Base-by-base conservation (phyloP, 1,140 invertebrate genomes). In the Akabosia matsudoensis region DNA sequence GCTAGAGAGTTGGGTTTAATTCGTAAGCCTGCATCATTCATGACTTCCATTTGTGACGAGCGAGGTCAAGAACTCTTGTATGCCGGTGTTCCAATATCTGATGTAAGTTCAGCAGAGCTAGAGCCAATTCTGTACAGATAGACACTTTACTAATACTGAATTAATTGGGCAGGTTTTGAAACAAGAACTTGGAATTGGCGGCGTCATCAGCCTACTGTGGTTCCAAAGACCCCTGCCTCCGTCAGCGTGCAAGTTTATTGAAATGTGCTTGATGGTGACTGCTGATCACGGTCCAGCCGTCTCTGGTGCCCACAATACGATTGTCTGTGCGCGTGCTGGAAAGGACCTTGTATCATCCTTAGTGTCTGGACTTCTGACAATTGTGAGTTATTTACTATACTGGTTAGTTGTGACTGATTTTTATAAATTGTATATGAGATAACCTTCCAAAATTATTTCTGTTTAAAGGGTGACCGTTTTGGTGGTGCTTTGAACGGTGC, bases 261-360 rank as follows among this genome's bases (percentile, higher is more conserved):
- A 99, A 88, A 98, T 99, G 94, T 97, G 97, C 83, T 86, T 99
- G 33, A 98, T 99, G 91, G 93, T 99, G 33, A 99, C 98, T 0
- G 98, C 98, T 70, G 98, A 99, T 87, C 98, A 99, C 85, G 98
- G 97, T 30, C 97, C 98, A 0, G 98, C 97, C 14, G 98, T 99
- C 0, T 97, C 95, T 10, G 98, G 97, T 22, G 97, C 97, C 0
- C 97, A 99, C 84, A 99, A 99, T 85, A 99, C 97, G 18, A 99
- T 99, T 85, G 98, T 99, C 7, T 98, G 97, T 83, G 97, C 98
- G 1, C 86, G 98, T 78, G 98, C 98, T 64, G 98, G 98, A 24
- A 99, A 99, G 88, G 97, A 99, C 89, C 89, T 99, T 28, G 95
- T 99, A 61, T 99, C 97, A 1, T 97, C 94, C 30, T 85, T 97